A percentile compares a stretch with the other conserved stretches of the same genome.
Conservation (phyloP, 2,113 vertebrate species). For the Crypturellus undulatus region DNA sequence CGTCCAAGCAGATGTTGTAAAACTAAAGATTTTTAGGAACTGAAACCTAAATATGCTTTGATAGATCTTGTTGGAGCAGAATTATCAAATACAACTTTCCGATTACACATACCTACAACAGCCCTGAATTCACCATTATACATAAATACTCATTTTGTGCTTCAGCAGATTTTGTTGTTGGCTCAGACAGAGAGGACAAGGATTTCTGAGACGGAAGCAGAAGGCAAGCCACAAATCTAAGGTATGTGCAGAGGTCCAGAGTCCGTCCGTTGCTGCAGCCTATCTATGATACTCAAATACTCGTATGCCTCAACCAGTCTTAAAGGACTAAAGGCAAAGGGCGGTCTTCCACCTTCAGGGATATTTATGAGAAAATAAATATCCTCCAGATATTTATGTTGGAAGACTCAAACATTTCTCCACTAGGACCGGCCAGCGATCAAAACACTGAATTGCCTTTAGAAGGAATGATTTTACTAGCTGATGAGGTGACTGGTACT, state of each 20-base stretch:
- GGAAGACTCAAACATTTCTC: neutral
- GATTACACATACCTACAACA: neutral
- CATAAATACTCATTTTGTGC: neutral
- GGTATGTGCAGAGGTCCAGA: neutral
- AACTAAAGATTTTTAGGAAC: neutral
- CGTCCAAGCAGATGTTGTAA: neutral
- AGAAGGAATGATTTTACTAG: neutral
- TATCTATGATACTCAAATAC: neutral
- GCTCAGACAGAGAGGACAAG: neutral
- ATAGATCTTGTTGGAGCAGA: neutral
- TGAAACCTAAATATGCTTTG: neutral
- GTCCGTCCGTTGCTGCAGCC: neutral
- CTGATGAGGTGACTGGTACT: neutral
- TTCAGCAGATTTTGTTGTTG: neutral
- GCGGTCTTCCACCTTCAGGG: neutral
- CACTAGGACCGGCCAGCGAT: neutral
- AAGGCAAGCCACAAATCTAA: neutral
- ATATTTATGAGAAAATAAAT: neutral
- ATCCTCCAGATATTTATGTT: too few relatives aligned
- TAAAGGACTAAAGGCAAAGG: neutral
- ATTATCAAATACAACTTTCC: neutral
- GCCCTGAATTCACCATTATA: neutral
- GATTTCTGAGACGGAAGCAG: neutral
- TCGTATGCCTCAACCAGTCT: neutral
- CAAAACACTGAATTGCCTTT: neutral